phyloP scores from a whole-genome alignment of 2,113 vertebrate species.

The Anarrhichthys ocellatus region DNA sequence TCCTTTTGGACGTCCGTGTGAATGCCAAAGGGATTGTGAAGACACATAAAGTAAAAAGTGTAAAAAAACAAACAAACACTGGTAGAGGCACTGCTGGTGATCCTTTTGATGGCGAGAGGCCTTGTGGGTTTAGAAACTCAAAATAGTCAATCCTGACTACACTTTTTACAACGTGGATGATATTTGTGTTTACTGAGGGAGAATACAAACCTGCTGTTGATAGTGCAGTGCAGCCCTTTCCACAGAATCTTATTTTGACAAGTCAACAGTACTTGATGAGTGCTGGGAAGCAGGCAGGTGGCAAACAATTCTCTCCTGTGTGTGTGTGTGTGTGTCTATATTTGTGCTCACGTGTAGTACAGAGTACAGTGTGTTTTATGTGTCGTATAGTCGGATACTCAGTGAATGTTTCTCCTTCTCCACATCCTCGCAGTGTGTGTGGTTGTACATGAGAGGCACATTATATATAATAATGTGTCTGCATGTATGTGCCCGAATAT shows the following conservation, averaged over 20 bases:
- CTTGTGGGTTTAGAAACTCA: slow-evolving; percentile 9
- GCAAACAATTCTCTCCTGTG: slow-evolving; percentile 33
- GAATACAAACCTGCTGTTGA: slow-evolving; percentile 37
- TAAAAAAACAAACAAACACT: slow-evolving; percentile 5
- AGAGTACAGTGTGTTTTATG: not conserved
- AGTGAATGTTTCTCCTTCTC: not conserved
- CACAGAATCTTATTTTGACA: slow-evolving; percentile 39
- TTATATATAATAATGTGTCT: not conserved
- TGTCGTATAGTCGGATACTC: not conserved
- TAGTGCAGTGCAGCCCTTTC: slow-evolving; percentile 8
- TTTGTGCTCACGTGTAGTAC: not conserved
- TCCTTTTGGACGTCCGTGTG: not conserved
- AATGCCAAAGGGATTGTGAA: slow-evolving; percentile 27
- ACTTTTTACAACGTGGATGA: slow-evolving; percentile 19
- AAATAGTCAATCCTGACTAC: slow-evolving; percentile 28
- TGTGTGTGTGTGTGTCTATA: slow-evolving; percentile 1
- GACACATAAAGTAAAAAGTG: slow-evolving; percentile 22
- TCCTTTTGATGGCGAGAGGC: slow-evolving; percentile 25
- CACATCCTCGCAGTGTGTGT: not conserved
- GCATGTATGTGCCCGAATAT: not conserved
- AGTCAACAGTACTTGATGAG: slow-evolving; percentile 42
- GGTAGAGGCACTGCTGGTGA: slow-evolving; percentile 29
- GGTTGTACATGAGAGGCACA: not conserved
- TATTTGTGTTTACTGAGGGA: slow-evolving; percentile 49
- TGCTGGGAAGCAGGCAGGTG: slow-evolving; percentile 21